Evolutionary conservation across 2,888 invertebrate genomes (phyloP), one percentile per base, ranked within the genome.

Genomic region (Orchestes rusci): DNA sequence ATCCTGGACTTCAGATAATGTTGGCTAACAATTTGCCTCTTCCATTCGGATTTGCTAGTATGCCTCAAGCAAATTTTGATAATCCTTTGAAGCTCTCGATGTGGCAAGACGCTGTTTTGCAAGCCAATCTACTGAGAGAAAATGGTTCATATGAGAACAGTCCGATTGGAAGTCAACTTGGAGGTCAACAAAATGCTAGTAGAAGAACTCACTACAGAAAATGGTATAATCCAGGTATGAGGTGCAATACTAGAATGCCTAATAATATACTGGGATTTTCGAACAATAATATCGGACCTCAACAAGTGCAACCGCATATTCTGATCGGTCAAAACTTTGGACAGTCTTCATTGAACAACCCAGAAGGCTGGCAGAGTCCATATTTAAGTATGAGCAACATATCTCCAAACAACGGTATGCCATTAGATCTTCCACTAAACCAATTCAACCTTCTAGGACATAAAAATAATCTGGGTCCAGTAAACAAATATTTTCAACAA

Each of bases 81-180:
- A 75, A 71, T 54, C 71, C 74, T 16, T 62, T 78, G 54, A 77
- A 78, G 54, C 66, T 77, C 54, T 77, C 78, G 1, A 73, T 82
- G 72, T 82, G 83, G 81, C 82, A 83, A 57, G 82, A 84, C 61
- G 76, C 77, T 2, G 72, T 81, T 69, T 69, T 75, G 45, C 66
- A 66, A 53, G 61, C 64, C 7, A 63, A 59, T 45, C 51, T 64
- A 46, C 45, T 65, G 18, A 54, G 63, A 37, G 59, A 59, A 39
- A 65, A 65, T 48, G 57, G 54, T 39, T 57, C 58, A 12, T 58
- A 60, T 33, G 65, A 65, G 31, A 53, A 54, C 37, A 52, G 58
- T 16, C 58, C 37, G 17, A 29, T 47, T 56, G 41, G n/a, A n/a
- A n/a, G n/a, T n/a, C n/a, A n/a, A n/a, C n/a, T n/a, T n/a, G n/a